phyloP scores from a whole-genome alignment of 2,888 invertebrate genomes.

The Orthosia gothica region DNA sequence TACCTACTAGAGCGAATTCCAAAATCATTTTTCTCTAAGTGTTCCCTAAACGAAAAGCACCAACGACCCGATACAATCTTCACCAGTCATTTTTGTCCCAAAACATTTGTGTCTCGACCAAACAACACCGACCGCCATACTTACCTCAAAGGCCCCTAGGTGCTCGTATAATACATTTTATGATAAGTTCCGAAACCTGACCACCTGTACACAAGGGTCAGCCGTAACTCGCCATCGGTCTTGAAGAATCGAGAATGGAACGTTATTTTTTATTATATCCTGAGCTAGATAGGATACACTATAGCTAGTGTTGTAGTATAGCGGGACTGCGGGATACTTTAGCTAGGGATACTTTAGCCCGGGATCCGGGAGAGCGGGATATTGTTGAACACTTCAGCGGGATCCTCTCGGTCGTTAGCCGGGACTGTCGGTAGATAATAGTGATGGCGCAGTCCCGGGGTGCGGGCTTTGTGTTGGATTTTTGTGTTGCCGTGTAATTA shows the following conservation, averaged over 20 bases:
- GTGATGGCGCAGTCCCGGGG: slow-evolving; percentile 63
- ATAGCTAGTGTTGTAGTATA: slow-evolving; percentile 38
- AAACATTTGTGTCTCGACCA: slow-evolving; percentile 48
- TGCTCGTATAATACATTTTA: slow-evolving; percentile 66
- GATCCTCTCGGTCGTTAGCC: slow-evolving; percentile 65
- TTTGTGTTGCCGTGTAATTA: slow-evolving; percentile 56
- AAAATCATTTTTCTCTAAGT: not conserved
- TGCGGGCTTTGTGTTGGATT: slow-evolving; percentile 42
- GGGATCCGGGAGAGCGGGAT: slow-evolving; percentile 63
- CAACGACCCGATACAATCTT: slow-evolving; percentile 28
- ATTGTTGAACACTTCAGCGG: slow-evolving; percentile 67
- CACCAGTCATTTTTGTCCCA: slow-evolving; percentile 48
- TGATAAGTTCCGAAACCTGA: slow-evolving; percentile 53
- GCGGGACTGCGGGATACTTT: slow-evolving; percentile 33
- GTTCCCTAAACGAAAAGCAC: slow-evolving; percentile 6
- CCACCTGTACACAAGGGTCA: slow-evolving; percentile 62
- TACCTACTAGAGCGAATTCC: not conserved
- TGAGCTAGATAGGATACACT: slow-evolving; percentile 57
- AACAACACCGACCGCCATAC: slow-evolving; percentile 39
- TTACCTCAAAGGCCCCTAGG: slow-evolving; percentile 53
- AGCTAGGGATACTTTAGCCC: slow-evolving; percentile 42
- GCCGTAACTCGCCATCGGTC: slow-evolving; percentile 53
- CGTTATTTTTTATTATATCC: slow-evolving; percentile 67
- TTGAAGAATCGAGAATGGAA: slow-evolving; percentile 57
- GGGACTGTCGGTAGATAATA: slow-evolving; percentile 69